Base-by-base conservation (phyloP, 2,888 invertebrate genomes). In the Drosophila planitibia region DNA sequence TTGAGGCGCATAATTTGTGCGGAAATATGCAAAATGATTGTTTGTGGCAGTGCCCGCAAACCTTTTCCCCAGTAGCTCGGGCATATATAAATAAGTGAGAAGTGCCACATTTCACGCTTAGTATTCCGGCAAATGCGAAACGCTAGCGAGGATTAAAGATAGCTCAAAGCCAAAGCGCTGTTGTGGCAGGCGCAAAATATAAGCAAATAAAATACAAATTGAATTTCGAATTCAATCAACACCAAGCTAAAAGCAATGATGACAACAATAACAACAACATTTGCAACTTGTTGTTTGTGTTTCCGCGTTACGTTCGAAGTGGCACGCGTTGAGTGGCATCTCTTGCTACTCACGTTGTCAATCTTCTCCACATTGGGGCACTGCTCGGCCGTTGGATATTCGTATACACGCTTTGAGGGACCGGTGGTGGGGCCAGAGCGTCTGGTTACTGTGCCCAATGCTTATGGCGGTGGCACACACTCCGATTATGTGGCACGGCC, bases 401-500 rank as follows among this genome's bases (percentile, higher is more conserved):
- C 96, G 9, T 96, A 95, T 92, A 95, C 95, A 89, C 95, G 95
- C 81, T 96, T 96, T 93, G 95, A 95, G 90, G 96, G 96, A 12
- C 97, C 97, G 28, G 96, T 96, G 33, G 96, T 96, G 87, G 96
- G 96, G 65, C 93, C 93, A n/a, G 94, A 93, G 89, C 91, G 88
- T 60, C 89, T 93, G 87, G 88, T 94, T 57, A 77, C 86, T 59
- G 90, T 93, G 73, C 83, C 90, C 63, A 91, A 92, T 76, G 87
- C 81, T 47, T 76, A 85, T 65, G 82, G 84, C 63, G 85, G 94
- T 68, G 80, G 82, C 76, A 64, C 95, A 90, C 95, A 95, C 91
- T 94, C 96, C 57, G 96, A 96, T 92, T 96, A 95, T 92, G 95
- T 96, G 92, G 96, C 96, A 2, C 95, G 96, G 91, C 96, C 97